These are phyloP conservation scores for Synchiropus splendidus DNA, from an alignment of 2,113 vertebrate species.

Conservation along the genomic window DNA sequence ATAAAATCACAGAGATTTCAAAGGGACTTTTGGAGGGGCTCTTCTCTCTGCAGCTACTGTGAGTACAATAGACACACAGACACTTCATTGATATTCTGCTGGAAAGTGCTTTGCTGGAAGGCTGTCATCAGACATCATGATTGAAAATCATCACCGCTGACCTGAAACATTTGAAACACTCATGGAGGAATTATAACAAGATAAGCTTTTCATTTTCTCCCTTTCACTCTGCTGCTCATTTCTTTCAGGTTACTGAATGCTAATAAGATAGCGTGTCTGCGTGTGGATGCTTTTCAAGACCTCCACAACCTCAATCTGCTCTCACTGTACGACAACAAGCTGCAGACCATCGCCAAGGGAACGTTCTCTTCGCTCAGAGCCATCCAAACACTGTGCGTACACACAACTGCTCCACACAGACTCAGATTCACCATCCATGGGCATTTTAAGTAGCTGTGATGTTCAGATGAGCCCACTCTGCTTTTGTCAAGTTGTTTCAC, in stretches of 20 bases:
- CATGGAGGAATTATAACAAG: conserved; percentile 13
- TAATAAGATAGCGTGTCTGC: conserved; percentile 97
- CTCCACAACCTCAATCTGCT: conserved; percentile 97
- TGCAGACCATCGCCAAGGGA: conserved; percentile 96
- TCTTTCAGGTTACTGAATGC: conserved; percentile 88
- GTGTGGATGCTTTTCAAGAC: conserved; percentile 98
- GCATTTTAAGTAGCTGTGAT: too few species aligned
- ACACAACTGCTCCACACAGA: conserved; percentile 15
- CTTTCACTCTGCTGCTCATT: conserved; percentile 3
- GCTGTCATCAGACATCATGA: conserved; percentile 24
- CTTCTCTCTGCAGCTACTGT: conserved; percentile 93
- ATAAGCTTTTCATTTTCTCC: conserved; percentile 9
- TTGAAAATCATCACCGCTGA: conserved; percentile 31
- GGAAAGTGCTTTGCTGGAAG: conserved; percentile 31
- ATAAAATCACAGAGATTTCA: conserved; percentile 97
- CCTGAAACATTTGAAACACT: conserved; percentile 27
- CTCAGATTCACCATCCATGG: not conserved
- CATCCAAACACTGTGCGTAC: conserved; percentile 92
- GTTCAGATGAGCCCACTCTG: not conserved
- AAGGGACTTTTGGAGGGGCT: conserved; percentile 94
- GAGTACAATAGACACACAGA: conserved; percentile 59
- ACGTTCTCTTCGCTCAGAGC: conserved; percentile 90
- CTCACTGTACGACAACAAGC: conserved; percentile 97
- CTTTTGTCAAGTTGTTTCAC: conserved; percentile 2
- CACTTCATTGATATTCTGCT: conserved; percentile 25